These are phyloP conservation scores for Campoletis sonorensis DNA, from an alignment of 1,140 invertebrate genomes.

Conservation along the genomic window DNA sequence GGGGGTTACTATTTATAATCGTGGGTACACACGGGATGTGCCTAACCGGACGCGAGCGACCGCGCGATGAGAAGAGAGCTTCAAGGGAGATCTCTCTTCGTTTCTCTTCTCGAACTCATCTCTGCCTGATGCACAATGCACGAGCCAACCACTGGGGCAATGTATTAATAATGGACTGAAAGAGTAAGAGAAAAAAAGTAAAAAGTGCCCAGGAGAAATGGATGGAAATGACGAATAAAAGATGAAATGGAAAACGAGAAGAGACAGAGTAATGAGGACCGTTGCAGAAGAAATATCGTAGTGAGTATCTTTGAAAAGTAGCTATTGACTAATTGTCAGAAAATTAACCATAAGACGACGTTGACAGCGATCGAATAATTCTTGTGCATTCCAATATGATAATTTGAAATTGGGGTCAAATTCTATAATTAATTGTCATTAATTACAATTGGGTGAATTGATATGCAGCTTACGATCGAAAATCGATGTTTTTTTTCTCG, in stretches of 20 bases:
- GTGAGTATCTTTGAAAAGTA: too few species aligned
- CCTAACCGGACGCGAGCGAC: conserved; percentile 35
- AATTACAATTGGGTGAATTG: too few species aligned
- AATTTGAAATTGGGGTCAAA: neutral
- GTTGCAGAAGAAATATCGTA: too few species aligned
- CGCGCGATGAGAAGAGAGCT: conserved; percentile 23
- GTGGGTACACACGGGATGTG: conserved; percentile 55
- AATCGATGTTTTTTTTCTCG: too few species aligned
- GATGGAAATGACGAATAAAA: conserved; percentile 39
- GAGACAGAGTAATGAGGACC: neutral
- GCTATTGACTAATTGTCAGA: too few species aligned
- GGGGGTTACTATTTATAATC: conserved; percentile 74
- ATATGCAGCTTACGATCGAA: too few species aligned
- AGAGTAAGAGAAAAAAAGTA: conserved; percentile 59
- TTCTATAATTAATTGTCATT: too few species aligned
- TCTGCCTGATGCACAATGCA: conserved; percentile 32
- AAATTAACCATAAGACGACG: too few species aligned
- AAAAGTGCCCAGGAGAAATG: conserved; percentile 16
- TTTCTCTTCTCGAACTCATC: conserved; percentile 24
- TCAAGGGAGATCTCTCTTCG: conserved; percentile 48
- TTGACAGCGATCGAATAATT: neutral
- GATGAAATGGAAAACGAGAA: neutral
- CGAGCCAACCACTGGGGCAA: conserved; percentile 59
- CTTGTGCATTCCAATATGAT: too few species aligned
- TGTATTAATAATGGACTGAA: conserved; percentile 71